Base-by-base conservation (phyloP, 1,140 invertebrate genomes). In the Rhagoletis pomonella region DNA sequence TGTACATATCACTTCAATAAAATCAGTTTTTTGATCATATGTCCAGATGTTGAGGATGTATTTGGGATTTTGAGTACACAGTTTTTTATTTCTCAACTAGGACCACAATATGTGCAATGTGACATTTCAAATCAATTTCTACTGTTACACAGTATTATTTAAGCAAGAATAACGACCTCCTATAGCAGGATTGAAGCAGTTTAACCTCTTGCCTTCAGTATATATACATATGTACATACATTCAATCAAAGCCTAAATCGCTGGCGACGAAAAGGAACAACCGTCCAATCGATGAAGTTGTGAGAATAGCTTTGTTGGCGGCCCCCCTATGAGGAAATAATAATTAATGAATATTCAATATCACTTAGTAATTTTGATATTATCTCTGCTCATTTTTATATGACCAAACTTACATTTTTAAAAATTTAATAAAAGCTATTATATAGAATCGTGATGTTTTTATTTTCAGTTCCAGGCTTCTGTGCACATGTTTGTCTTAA, bases 381-480 rank as follows among this genome's bases (percentile, higher is more conserved):
- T 86, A 65, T 39, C 39, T 60, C 42, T 86, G 58, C 58, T 64
- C 85, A 86, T 2, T 62, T 85, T 85, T 86, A 65, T 86, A 86
- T 86, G 62, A 86, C 47, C 6, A 17, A 39, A 85, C 81, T 59
- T 85, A 58, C 2, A 17, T 77, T 77, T 50, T 42, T 81, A 81
- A 81, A 12, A 81, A 81, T 81, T 47, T 81, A 81, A 81, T 62
- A 86, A 86, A 50, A 86, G 39, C 19, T 86, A 86, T 47, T 62
- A 62, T n/a, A 19, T 86, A n/a, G 39, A 86, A 65, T 86, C 39
- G 17, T 14, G 5, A 60, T 86, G 85, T 86, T 86, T 50, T 85
- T 29, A 29, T 29, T 84, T 42, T 86, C 62, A 47, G 39, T 86
- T 44, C 39, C 14, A 29, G 62, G 58, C n/a, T 86, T 86, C 62